These are phyloP conservation scores for Hystrix brachyura DNA, from an alignment of 2,113 vertebrate species.

Conservation along the genomic window DNA sequence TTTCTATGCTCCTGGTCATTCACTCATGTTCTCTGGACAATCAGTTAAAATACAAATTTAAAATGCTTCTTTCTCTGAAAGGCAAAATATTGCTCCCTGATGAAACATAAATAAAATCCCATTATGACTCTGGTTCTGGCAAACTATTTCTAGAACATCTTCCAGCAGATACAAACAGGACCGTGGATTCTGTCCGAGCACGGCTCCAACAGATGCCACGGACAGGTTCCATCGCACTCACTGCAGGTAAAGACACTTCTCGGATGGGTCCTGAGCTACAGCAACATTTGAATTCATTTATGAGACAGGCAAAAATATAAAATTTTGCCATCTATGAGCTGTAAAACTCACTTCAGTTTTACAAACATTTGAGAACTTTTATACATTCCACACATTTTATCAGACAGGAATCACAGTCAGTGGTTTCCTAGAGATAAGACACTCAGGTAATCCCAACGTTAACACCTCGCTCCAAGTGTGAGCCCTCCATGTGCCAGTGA, in stretches of 20 bases:
- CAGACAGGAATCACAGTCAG: neutral
- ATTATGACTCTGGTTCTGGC: neutral
- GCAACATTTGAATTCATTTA: neutral
- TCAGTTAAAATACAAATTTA: conserved; percentile 2
- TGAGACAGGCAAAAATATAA: neutral
- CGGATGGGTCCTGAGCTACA: neutral
- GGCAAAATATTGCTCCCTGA: neutral
- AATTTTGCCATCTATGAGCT: neutral
- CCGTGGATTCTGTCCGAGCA: neutral
- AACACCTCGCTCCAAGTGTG: neutral
- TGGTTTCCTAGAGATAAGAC: neutral
- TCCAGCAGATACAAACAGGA: neutral
- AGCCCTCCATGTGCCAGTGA: neutral
- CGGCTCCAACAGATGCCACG: neutral
- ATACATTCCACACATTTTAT: neutral
- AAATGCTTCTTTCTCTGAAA: conserved; percentile 53
- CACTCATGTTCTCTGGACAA: conserved; percentile 11
- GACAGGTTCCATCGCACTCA: neutral
- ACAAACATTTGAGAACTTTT: neutral
- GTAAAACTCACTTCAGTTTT: neutral
- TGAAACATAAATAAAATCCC: neutral
- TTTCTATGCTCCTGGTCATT: conserved; percentile 65
- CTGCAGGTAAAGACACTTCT: no score
- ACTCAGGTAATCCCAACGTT: neutral
- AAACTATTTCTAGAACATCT: neutral